Evolutionary conservation across 1,140 invertebrate genomes (phyloP), one percentile per base, ranked within the genome.

Genomic region (Antheraea mylitta): DNA sequence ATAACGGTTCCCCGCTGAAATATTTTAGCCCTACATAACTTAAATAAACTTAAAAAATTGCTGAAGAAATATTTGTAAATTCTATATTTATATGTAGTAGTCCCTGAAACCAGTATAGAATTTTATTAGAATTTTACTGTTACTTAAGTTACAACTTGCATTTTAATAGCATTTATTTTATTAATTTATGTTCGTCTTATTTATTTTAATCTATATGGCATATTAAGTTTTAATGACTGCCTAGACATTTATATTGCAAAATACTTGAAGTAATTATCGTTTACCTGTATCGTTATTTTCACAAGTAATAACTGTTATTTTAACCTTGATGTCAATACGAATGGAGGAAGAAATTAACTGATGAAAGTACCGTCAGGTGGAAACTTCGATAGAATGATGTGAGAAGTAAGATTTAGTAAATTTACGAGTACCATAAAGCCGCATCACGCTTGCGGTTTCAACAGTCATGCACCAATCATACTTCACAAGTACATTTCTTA

Each of bases 1-100:
- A 68, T 86, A 89, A 87, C 85, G 85, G 83, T 81, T 67, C 70
- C 62, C 70, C 71, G 73, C 68, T 87, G 80, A 85, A 87, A 87
- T 87, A 85, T 86, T 87, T 42, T 79, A 76, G 82, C 69, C 73
- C 69, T 70, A 68, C 22, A 53, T 53, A 1, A 16, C 16, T 13
- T 6, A 53, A 48, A 53, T 53, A 16, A 2, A 53, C 16, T 13
- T 13, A 53, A 16, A 48, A 13, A 16, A 13, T 53, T 16, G 7
- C 7, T 42, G 11, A 42, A 11, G 7, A 9, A 42, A 8, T 8
- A 42, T 42, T 42, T 42, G 2, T 42, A 9, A 9, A 42, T 0
- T 42, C 7, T 42, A 42, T 8, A 9, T 42, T 42, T 11, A 8
- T 42, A 42, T 7, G 38, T 7, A 42, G 11, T 42, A 42, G 11